These are phyloP conservation scores for Setipinna tenuifilis DNA, from an alignment of 2,797 vertebrate species.

Conservation along the genomic window DNA sequence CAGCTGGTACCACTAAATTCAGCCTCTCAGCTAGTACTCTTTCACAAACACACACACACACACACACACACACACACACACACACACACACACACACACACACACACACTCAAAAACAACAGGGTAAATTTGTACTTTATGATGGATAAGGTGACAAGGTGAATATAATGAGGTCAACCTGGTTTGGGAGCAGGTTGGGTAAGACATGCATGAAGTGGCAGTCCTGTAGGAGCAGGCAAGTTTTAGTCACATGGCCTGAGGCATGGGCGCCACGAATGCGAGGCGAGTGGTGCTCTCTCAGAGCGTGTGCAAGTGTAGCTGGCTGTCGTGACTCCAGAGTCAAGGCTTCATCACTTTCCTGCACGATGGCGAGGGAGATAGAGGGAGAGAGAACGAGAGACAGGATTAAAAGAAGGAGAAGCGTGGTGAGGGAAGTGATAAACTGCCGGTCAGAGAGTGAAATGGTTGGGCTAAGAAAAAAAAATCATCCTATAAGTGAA, in stretches of 20 bases:
- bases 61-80: background rate
- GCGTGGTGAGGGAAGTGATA: background rate
- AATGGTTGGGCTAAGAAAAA: background rate
- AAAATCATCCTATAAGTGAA: background rate
- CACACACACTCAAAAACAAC: background rate
- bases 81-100: too few relatives aligned
- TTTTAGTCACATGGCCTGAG: slow-evolving; percentile 5
- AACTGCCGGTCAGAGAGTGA: background rate
- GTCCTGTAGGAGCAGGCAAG: background rate
- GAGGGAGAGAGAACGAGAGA: background rate
- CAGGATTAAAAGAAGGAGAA: background rate
- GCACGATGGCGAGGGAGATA: background rate
- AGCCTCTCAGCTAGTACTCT: background rate
- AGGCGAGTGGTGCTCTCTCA: background rate
- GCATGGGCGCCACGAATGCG: background rate
- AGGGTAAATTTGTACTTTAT: background rate
- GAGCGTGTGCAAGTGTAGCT: background rate
- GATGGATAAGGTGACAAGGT: background rate
- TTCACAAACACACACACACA: background rate
- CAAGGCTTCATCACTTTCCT: background rate
- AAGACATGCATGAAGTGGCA: background rate
- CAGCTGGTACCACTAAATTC: background rate
- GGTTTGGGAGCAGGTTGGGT: background rate
- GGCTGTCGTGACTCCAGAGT: background rate
- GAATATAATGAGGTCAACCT: background rate